Conservation (phyloP, 2,888 invertebrate genomes). For the Pristionchus fissidentatus region DNA sequence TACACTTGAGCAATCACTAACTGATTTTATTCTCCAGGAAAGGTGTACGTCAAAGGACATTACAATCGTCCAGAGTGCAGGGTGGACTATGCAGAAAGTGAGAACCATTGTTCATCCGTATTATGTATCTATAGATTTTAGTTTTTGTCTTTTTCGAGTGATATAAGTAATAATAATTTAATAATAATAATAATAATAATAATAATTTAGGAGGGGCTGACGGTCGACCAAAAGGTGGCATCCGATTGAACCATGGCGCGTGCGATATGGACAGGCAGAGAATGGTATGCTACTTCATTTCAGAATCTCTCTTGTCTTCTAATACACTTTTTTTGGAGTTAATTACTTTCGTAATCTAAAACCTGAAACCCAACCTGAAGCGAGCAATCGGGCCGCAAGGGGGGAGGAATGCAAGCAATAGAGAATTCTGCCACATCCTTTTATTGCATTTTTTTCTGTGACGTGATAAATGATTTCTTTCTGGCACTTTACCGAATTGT, state of each 20-base stretch:
- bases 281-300: constrained; percentile 59
- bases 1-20: background rate
- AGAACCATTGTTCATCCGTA: background rate
- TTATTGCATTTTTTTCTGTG: too few relatives aligned
- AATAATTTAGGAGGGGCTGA: constrained; percentile 49
- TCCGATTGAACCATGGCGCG: constrained; percentile 72
- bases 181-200: background rate
- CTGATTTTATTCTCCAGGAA: constrained; percentile 62
- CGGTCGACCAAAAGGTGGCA: constrained; percentile 71
- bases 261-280: constrained; percentile 75
- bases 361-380: background rate
- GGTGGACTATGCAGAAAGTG: constrained; percentile 63
- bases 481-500: too few relatives aligned
- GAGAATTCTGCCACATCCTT: too few relatives aligned
- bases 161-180: background rate
- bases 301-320: background rate
- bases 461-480: too few relatives aligned
- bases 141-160: background rate
- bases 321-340: too few relatives aligned
- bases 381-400: too few relatives aligned
- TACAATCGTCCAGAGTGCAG: constrained; percentile 73
- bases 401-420: too few relatives aligned
- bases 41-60: constrained; percentile 75
- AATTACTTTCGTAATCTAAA: background rate
- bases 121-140: background rate